Percentiles rank a stretch among this genome's conserved stretches.
Evolutionary conservation across 2,113 vertebrate species (phyloP).

Genomic region (Patagioenas fasciata): DNA sequence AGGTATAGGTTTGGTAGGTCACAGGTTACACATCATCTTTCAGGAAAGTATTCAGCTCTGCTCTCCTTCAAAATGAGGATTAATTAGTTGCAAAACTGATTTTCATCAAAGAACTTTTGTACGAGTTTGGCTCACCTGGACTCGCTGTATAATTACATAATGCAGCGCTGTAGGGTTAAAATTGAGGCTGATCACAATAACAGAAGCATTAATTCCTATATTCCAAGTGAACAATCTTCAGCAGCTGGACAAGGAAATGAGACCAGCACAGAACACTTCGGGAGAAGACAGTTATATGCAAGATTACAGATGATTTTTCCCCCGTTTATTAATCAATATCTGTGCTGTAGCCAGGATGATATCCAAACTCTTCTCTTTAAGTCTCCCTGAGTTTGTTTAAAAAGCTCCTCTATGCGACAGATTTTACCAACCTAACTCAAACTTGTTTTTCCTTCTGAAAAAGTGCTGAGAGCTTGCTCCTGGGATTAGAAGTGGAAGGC

Average conservation of each 20-base stretch:
- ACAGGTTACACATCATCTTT: not conserved
- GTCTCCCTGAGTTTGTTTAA: not conserved
- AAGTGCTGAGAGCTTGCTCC: not conserved
- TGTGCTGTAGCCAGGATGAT: not conserved
- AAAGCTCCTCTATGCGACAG: not conserved
- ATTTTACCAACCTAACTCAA: not conserved
- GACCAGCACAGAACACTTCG: not conserved
- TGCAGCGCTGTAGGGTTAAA: not conserved
- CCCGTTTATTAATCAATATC: not conserved
- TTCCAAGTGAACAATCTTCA: not conserved
- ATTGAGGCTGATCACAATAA: not conserved
- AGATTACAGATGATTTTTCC: not conserved
- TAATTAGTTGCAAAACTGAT: not conserved
- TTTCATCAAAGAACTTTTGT: not conserved
- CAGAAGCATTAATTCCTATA: not conserved
- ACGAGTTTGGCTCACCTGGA: not conserved
- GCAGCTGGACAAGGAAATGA: not conserved
- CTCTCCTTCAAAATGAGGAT: not conserved
- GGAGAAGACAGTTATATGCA: not conserved
- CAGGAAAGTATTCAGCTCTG: not conserved
- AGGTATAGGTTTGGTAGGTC: not conserved
- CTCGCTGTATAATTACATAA: not conserved
- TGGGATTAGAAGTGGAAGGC: not conserved
- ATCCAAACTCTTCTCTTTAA: not conserved
- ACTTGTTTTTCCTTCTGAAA: constrained; percentile 11